Conservation (phyloP, 2,888 invertebrate genomes). For the Leptinotarsa haldemani region DNA sequence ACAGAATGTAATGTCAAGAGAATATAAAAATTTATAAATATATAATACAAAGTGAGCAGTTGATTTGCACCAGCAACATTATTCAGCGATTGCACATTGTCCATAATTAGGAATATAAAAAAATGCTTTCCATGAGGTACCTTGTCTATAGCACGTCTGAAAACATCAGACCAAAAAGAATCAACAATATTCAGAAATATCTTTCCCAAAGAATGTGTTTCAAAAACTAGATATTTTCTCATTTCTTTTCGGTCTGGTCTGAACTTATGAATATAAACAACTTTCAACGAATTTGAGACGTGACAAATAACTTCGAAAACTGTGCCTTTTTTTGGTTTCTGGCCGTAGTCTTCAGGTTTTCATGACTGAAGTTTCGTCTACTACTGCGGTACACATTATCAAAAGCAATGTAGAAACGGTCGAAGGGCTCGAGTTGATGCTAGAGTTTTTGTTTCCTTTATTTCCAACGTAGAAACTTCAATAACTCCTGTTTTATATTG, state of each 20-base stretch:
- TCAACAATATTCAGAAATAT: background rate
- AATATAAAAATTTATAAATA: background rate
- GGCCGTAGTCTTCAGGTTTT: too few species aligned
- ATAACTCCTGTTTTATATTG: too few species aligned
- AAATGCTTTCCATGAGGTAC: slow-evolving; percentile 62
- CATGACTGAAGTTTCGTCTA: too few species aligned
- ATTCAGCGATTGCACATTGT: slow-evolving; percentile 60
- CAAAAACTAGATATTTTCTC: background rate
- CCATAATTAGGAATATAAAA: slow-evolving; percentile 58
- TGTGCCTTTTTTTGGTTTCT: too few species aligned
- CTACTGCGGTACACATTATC: too few species aligned
- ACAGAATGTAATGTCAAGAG: background rate
- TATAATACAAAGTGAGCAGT: background rate
- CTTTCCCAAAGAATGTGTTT: background rate
- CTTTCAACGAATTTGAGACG: background rate
- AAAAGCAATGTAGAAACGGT: too few species aligned
- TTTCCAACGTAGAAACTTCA: too few species aligned
- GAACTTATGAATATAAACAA: background rate
- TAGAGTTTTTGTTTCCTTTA: too few species aligned
- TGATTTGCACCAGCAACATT: slow-evolving; percentile 37
- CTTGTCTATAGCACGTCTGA: slow-evolving; percentile 65
- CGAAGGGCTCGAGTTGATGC: too few species aligned
- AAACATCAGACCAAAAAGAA: slow-evolving; percentile 43
- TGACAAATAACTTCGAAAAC: background rate
- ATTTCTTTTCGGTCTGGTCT: background rate